These are phyloP conservation scores for Scaptomyza caliginosa DNA, from an alignment of 2,888 invertebrate species.

Conservation along the genomic window DNA sequence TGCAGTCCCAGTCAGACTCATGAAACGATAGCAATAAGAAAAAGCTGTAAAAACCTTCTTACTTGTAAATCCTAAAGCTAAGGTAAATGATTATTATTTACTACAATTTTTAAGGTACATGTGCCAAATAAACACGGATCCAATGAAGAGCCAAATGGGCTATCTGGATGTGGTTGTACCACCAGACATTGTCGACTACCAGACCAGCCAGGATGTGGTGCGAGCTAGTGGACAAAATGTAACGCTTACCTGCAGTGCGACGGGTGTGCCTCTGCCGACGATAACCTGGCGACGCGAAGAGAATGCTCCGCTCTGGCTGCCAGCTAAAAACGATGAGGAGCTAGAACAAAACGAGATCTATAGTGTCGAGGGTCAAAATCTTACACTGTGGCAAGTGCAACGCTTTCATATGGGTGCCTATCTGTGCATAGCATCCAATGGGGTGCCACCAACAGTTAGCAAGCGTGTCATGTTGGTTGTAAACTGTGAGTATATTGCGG, in stretches of 20 bases:
- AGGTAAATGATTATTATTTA: background rate
- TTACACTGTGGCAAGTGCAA: conserved; percentile 79
- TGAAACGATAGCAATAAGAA: no score
- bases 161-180: conserved; percentile 94
- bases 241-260: conserved; percentile 93
- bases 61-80: no score
- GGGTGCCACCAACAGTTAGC: conserved; percentile 84
- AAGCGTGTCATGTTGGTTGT: conserved; percentile 82
- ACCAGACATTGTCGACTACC: conserved; percentile 93
- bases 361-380: conserved; percentile 81
- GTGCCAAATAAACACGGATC: conserved; percentile 97
- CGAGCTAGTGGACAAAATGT: conserved; percentile 94
- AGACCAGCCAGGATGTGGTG: conserved; percentile 93
- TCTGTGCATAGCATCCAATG: conserved; percentile 83
- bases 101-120: conserved; percentile 86
- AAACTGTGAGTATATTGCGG: conserved; percentile 78
- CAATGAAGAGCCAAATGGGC: conserved; percentile 95
- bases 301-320: conserved; percentile 85
- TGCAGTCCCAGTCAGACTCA: no score
- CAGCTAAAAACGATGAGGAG: conserved; percentile 31
- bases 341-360: conserved; percentile 64
- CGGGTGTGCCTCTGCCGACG: conserved; percentile 92
- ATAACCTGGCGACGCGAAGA: conserved; percentile 95
- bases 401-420: conserved; percentile 83
- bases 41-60: no score